A percentile compares a stretch with the other conserved stretches of the same genome.
These are phyloP conservation scores for Wiebesia pumilae DNA, from an alignment of 1,140 invertebrate species.

Conservation along the genomic window DNA sequence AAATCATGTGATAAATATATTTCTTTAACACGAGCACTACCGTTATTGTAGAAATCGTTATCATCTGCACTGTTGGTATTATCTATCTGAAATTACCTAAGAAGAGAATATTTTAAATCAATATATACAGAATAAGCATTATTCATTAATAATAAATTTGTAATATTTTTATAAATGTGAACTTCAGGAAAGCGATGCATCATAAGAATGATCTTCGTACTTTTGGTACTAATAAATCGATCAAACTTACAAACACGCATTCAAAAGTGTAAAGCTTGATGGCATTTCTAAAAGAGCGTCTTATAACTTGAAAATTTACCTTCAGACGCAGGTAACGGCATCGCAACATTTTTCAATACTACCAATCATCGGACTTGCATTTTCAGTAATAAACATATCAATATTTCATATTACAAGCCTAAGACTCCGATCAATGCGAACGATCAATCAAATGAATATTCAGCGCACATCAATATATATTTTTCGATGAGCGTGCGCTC, in stretches of 20 bases:
- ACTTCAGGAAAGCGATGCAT: no score
- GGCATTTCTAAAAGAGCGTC: neutral
- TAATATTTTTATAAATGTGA: no score
- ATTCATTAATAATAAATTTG: no score
- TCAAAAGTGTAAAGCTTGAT: neutral
- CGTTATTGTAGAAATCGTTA: no score
- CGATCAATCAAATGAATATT: constrained; percentile 8
- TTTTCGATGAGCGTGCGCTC: neutral
- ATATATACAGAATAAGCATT: no score
- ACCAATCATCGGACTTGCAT: neutral
- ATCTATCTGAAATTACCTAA: no score
- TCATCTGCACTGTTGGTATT: no score
- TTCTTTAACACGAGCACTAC: no score
- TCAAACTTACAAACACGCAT: neutral
- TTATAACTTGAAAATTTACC: neutral
- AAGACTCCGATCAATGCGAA: neutral
- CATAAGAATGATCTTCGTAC: neutral
- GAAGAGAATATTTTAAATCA: no score
- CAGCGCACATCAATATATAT: constrained; percentile 1
- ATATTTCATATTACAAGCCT: neutral
- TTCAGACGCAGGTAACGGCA: neutral
- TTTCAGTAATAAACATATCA: constrained; percentile 20
- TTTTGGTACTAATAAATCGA: neutral
- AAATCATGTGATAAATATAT: no score
- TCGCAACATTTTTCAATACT: constrained; percentile 2